Evolutionary conservation across 92 coral and sea anemone genomes (phyloP).

Genomic region (Heteractis magnifica): DNA sequence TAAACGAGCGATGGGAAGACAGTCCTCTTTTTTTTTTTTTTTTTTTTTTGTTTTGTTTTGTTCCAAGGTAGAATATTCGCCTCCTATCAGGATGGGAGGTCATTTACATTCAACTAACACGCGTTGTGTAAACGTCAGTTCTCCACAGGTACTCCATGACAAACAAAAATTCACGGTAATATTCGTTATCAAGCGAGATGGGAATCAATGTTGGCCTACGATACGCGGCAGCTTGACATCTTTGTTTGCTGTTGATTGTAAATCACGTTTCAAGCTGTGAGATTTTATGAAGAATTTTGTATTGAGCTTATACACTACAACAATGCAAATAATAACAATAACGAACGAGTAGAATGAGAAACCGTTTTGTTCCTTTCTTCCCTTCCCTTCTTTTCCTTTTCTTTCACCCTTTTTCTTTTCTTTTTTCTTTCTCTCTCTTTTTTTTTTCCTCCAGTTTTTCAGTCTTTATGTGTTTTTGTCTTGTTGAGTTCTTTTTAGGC

Average conservation of each 20-base stretch:
- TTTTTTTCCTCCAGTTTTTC: neutral
- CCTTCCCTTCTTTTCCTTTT: neutral
- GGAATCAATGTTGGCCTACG: neutral
- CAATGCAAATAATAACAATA: neutral
- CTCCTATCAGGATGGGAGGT: constrained; percentile 26
- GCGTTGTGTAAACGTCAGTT: neutral
- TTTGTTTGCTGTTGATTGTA: constrained; percentile 21
- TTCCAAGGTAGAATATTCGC: constrained; percentile 2
- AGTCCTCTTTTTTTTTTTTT: neutral
- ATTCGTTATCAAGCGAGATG: neutral
- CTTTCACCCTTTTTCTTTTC: neutral
- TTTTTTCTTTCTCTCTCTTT: neutral
- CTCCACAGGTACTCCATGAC: constrained; percentile 4
- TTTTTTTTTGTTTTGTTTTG: neutral
- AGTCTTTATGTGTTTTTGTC: neutral
- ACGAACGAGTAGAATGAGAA: neutral
- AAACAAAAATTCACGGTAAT: neutral
- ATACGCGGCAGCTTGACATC: constrained; percentile 2
- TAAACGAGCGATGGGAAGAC: neutral
- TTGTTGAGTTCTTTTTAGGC: neutral
- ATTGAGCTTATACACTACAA: neutral
- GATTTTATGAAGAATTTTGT: constrained; percentile 26
- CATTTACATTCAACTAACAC: constrained; percentile 5
- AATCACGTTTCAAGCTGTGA: constrained; percentile 20
- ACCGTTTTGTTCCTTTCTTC: neutral